Evolutionary conservation across 2,113 vertebrate species (phyloP).

Genomic region (Atherinomorus stipes): DNA sequence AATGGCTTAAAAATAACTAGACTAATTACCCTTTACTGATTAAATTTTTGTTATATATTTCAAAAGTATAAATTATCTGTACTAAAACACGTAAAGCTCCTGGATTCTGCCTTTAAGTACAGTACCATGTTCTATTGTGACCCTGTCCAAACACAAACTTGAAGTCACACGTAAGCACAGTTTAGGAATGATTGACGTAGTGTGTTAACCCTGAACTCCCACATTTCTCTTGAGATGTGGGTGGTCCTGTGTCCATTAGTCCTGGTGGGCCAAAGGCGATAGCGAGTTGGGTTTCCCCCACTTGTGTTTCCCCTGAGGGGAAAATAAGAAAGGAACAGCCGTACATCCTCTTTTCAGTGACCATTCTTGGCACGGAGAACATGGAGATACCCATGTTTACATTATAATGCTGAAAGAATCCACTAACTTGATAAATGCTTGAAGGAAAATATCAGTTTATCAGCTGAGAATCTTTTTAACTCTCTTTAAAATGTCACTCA

Average conservation of each 20-base stretch:
- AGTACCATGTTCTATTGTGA: no score
- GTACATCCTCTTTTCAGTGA: slow-evolving; percentile 7
- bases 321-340: slow-evolving; percentile 6
- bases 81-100: no score
- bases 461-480: slow-evolving; percentile 12
- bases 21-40: neutral
- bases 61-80: no score
- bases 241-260: slow-evolving; percentile 59
- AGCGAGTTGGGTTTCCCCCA: slow-evolving; percentile 39
- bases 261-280: slow-evolving; percentile 59
- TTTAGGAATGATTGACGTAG: slow-evolving; percentile 11
- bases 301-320: slow-evolving; percentile 24
- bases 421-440: neutral
- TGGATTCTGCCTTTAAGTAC: no score
- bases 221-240: slow-evolving; percentile 31
- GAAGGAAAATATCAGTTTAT: slow-evolving; percentile 12
- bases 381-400: neutral
- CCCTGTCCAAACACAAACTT: no score
- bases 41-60: no score
- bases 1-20: no score
- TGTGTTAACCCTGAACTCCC: slow-evolving; percentile 34
- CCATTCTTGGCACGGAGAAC: neutral
- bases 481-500: neutral
- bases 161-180: no score
- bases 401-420: slow-evolving; percentile 5